Conservation (phyloP, 2,113 vertebrate species). For the Bothrops jararaca region DNA sequence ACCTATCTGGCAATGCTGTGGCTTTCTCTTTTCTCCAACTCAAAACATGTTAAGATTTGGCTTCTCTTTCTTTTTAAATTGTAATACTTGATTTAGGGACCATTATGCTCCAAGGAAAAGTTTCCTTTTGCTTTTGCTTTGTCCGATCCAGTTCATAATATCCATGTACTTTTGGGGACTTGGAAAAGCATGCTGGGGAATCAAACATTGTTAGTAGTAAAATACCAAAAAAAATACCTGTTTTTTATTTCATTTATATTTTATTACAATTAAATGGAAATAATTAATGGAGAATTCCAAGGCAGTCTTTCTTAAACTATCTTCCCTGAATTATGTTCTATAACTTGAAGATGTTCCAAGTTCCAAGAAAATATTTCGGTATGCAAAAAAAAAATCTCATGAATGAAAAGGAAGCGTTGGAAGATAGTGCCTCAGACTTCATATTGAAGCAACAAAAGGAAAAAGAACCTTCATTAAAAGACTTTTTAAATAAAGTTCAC, state of each 20-base stretch:
- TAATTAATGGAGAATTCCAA: not conserved
- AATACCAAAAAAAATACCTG: not conserved
- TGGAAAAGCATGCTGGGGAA: slow-evolving; percentile 2
- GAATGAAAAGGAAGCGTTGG: not conserved
- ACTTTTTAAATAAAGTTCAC: not conserved
- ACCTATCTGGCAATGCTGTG: not conserved
- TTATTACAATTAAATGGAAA: not conserved
- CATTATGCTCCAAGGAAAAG: not conserved
- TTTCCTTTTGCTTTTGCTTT: not conserved
- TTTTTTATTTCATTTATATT: not conserved
- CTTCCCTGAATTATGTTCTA: not conserved
- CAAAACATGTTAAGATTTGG: not conserved
- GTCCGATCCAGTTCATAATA: not conserved
- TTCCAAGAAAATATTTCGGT: not conserved
- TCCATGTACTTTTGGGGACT: not conserved
- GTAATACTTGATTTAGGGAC: not conserved
- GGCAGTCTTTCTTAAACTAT: not conserved
- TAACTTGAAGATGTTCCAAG: not conserved
- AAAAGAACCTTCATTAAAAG: not conserved
- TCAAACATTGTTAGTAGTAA: slow-evolving; percentile 12
- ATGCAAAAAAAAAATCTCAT: not conserved
- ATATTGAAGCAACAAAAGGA: not conserved
- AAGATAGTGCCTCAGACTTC: not conserved
- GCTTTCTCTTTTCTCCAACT: not conserved
- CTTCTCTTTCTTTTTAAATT: not conserved